Evolutionary conservation across 2,113 vertebrate genomes (phyloP).

Genomic region (Mastomys natalensis): DNA sequence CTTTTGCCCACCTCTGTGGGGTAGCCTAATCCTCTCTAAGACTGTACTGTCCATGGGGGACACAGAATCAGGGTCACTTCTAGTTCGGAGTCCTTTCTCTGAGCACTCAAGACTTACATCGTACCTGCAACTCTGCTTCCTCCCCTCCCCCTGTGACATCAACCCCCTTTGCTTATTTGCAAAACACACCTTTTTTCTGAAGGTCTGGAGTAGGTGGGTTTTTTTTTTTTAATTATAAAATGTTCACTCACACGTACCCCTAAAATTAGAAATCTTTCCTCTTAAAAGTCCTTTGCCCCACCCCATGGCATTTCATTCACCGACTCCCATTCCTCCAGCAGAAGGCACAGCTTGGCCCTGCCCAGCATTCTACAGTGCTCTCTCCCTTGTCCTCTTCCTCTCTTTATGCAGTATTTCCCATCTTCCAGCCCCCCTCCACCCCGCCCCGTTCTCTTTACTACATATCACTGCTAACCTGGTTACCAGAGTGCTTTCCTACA

Average conservation of each 20-base stretch:
- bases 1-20: neutral
- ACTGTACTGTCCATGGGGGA: neutral
- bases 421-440: neutral
- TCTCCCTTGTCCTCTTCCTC: neutral
- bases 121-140: neutral
- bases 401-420: neutral
- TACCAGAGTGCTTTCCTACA: slow-evolving; percentile 4
- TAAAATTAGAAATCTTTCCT: slow-evolving; percentile 16
- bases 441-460: neutral
- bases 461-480: slow-evolving; percentile 14
- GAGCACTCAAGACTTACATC: neutral
- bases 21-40: neutral
- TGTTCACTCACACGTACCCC: neutral
- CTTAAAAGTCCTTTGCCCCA: neutral
- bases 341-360: neutral
- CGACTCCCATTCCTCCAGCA: neutral
- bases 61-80: neutral
- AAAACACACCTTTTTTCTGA: neutral
- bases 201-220: slow-evolving; percentile 4
- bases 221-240: slow-evolving; percentile 8
- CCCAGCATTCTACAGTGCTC: neutral
- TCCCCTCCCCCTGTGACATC: neutral
- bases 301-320: neutral
- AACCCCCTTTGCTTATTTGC: neutral
- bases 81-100: slow-evolving; percentile 8